Evolutionary conservation across 2,888 invertebrate genomes (phyloP), one percentile per base, ranked within the genome.

Genomic region (Agrotis segetum): DNA sequence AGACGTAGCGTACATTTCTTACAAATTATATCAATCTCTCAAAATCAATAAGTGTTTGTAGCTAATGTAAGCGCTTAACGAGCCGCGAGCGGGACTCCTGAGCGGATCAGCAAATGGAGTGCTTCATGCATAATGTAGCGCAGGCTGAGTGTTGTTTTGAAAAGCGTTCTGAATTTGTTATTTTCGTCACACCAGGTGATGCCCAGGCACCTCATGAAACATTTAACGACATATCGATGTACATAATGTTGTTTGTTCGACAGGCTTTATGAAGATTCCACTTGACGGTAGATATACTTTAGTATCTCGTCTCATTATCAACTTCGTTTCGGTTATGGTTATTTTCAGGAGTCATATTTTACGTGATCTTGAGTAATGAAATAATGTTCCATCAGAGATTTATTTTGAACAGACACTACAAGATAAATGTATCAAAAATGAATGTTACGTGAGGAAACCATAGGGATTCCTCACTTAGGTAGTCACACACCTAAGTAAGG

Each of bases 21-120:
- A 89, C 88, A 93, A 94, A 94, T 93, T 90, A 91, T 90, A 93
- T 92, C 89, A 94, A 94, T 94, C 92, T 93, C 91, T 92, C 89
- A 92, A 93, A 95, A 96, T 95, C 96, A 95, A 96, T 96, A 95
- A 94, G 92, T 93, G 93, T 95, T 94, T 94, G 95, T 93, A 94
- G 94, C 92, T 95, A 95, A 96, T 95, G 95, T 96, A 95, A 92
- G 94, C 94, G 95, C 94, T 94, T 96, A 96, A 96, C 95, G 95
- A 96, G 95, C 93, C 96, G 93, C 94, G 95, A 93, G 93, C 92
- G 93, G 94, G 93, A 92, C 93, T 94, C 91, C 91, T 95, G 95
- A 96, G 95, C 95, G 95, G 96, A 96, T 96, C 95, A 95, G 92
- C 95, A 96, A 95, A 96, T 96, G 96, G 96, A 96, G 96, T 95